A percentile compares a stretch with the other conserved stretches of the same genome.
phyloP scores from a whole-genome alignment of 2,113 vertebrate genomes.

The Cebus imitator region DNA sequence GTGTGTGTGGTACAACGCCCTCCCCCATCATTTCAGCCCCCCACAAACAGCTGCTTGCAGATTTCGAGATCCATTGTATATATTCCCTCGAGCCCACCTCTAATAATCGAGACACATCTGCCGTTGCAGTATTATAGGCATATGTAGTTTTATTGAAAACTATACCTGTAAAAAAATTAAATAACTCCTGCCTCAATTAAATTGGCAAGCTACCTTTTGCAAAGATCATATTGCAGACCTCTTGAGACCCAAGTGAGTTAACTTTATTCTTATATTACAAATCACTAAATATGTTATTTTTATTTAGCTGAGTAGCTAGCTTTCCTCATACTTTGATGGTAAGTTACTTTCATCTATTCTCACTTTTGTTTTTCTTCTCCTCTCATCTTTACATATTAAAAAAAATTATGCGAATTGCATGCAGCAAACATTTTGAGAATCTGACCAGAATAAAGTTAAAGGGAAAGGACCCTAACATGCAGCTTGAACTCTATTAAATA shows the following conservation, averaged over 20 bases:
- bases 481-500: not conserved
- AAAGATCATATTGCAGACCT: conserved; percentile 81
- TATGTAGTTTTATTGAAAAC: conserved; percentile 86
- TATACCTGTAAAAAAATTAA: conserved; percentile 85
- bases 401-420: not conserved
- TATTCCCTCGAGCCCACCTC: conserved; percentile 88
- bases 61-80: conserved; percentile 83
- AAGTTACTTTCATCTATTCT: conserved; percentile 58
- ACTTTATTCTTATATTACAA: conserved; percentile 79
- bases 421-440: not conserved
- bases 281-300: conserved; percentile 75
- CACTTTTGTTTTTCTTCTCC: conserved; percentile 47
- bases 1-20: conserved; percentile 82
- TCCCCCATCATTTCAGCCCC: conserved; percentile 65
- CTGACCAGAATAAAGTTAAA: not conserved
- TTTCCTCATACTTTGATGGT: conserved; percentile 65
- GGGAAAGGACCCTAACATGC: not conserved
- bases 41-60: conserved; percentile 87
- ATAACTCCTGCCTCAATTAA: conserved; percentile 85
- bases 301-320: conserved; percentile 74
- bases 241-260: conserved; percentile 74
- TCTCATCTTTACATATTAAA: not conserved
- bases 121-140: conserved; percentile 84
- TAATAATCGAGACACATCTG: conserved; percentile 91
- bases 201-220: conserved; percentile 82